Evolutionary conservation across 2,113 vertebrate species (phyloP).

Genomic region (Mesoclemmys tuberculata): DNA sequence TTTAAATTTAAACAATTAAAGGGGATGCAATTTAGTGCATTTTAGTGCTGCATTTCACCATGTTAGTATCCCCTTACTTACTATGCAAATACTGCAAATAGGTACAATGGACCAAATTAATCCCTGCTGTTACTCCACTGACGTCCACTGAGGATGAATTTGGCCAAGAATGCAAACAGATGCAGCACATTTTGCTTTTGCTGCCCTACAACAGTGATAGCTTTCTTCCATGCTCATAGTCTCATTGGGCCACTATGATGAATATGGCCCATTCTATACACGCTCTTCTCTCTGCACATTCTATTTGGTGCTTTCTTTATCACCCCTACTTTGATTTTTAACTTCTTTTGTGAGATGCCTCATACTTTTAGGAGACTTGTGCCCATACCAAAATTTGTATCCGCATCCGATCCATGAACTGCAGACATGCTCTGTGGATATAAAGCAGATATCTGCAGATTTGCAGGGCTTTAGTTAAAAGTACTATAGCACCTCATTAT

Average conservation of each 20-base stretch:
- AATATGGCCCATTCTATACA: background rate
- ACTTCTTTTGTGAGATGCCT: background rate
- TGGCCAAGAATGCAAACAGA: background rate
- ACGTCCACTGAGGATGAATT: background rate
- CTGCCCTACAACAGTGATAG: background rate
- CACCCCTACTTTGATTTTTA: background rate
- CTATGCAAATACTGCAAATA: background rate
- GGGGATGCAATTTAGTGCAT: background rate
- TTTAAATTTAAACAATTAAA: background rate
- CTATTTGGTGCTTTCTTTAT: background rate
- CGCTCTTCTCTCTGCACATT: background rate
- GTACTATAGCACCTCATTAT: background rate
- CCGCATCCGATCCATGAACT: too few species aligned
- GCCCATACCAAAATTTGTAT: background rate
- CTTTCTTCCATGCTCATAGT: background rate
- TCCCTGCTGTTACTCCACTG: background rate
- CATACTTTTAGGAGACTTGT: rapidly evolving
- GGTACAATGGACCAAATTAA: background rate
- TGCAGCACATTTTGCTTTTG: background rate
- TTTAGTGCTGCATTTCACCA: background rate
- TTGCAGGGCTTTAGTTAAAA: background rate
- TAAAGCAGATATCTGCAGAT: too few species aligned
- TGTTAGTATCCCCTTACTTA: background rate
- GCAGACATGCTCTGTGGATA: too few species aligned
- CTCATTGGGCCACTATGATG: background rate